Base-by-base conservation (phyloP, 1,140 invertebrate species). In the Ruditapes philippinarum region DNA sequence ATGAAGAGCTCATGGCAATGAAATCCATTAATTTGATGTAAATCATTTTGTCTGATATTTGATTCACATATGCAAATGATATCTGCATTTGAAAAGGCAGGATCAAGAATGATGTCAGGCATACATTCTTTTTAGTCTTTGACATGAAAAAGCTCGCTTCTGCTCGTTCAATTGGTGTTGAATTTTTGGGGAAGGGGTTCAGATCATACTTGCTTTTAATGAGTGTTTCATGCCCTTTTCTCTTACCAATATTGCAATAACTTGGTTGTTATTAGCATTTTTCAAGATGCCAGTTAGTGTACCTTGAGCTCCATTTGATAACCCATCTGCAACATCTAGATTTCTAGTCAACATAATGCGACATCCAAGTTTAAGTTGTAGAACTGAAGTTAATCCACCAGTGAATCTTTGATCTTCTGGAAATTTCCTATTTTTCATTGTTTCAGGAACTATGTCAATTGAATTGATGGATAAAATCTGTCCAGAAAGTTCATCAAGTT, bases 281-380 rank as follows among this genome's bases (percentile, higher is more conserved):
- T 81, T 33, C 1, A 81, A 33, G n/a, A 91, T 33, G 79, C 60
- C 86, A 65, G 85, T 14, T 31, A 91, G 42, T 31, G 42, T 49
- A 19, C 85, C 90, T 68, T 73, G 74, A 22, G 85, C 85, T 45
- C 90, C 86, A 85, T 91, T 91, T 2, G 85, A 85, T 57, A 91
- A 73, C 22, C 90, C 86, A 91, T 86, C 87, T 54, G 78, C 60
- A 28, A 91, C 81, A 91, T 91, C 90, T 81, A 86, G 60, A 57
- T 91, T 91, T 60, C 79, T 85, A 40, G 74, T 78, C 17, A 91
- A 49, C 86, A 91, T 91, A n/a, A 89, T 68, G 62, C 68, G 85
- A 19, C 81, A 86, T 83, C 68, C 49, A 60, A 76, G 38, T 36
- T 17, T 62, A 5, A 90, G 73, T 57, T 40, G 12, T 14, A 81